phyloP scores from a whole-genome alignment of 2,797 vertebrate species.

The Aulostomus chinensis region DNA sequence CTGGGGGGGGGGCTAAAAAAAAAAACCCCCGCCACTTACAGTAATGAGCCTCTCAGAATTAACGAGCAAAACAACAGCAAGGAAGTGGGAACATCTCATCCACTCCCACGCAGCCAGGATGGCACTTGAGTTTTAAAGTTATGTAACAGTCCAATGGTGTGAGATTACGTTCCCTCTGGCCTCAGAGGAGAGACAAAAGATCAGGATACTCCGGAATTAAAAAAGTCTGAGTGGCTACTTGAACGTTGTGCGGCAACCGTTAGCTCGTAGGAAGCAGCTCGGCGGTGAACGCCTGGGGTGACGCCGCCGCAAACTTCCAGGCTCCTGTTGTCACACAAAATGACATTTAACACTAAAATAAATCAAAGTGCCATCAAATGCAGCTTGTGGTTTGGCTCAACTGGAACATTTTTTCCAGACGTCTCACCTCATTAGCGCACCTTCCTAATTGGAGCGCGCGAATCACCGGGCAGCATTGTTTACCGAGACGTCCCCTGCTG shows the following conservation, averaged over 20 bases:
- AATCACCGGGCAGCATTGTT: constrained; percentile 57
- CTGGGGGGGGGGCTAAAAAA: too few relatives aligned
- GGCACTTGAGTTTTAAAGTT: constrained; percentile 71
- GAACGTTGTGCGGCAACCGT: too few relatives aligned
- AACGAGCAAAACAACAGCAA: constrained; percentile 69
- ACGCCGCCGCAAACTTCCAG: too few relatives aligned
- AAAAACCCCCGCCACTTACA: constrained; percentile 46
- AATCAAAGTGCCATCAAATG: too few relatives aligned
- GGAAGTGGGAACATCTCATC: constrained; percentile 73
- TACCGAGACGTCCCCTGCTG: constrained; percentile 50
- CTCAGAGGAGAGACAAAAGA: constrained; percentile 39
- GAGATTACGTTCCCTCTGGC: constrained; percentile 62
- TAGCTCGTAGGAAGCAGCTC: too few relatives aligned
- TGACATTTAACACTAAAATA: too few relatives aligned
- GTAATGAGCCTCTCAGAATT: constrained; percentile 52
- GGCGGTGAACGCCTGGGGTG: too few relatives aligned
- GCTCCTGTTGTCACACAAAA: too few relatives aligned
- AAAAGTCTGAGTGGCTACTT: constrained; percentile 55
- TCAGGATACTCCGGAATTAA: constrained; percentile 18
- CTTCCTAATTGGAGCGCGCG: too few relatives aligned
- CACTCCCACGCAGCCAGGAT: constrained; percentile 70
- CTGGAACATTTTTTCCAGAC: too few relatives aligned
- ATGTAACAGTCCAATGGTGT: constrained; percentile 64
- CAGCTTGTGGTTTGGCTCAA: too few relatives aligned
- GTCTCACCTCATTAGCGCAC: too few relatives aligned